Evolutionary conservation across 2,888 invertebrate species (phyloP).

Genomic region (Orthonychiurus folsomi): DNA sequence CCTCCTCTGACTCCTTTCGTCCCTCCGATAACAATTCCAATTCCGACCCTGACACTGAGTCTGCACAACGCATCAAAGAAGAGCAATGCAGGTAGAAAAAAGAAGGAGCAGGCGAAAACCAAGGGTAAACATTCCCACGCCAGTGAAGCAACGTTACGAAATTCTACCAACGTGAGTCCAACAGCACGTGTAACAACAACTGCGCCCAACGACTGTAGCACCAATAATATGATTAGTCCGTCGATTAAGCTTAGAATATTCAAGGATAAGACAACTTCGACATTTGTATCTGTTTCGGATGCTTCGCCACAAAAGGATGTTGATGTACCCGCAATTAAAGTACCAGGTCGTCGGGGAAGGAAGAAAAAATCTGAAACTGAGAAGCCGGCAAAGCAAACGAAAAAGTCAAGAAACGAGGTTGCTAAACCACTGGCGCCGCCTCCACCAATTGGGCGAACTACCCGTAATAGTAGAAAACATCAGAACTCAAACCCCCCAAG

Average conservation of each 20-base stretch:
- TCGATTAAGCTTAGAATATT: conserved; percentile 82
- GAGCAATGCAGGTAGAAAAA: neutral
- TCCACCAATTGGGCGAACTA: conserved; percentile 26
- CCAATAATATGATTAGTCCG: conserved; percentile 8
- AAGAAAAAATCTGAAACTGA: conserved; percentile 21
- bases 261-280: conserved; percentile 52
- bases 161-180: conserved; percentile 23
- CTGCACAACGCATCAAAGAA: conserved; percentile 5
- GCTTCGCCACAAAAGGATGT: conserved; percentile 24
- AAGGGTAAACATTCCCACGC: neutral
- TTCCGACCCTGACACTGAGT: conserved; percentile 13
- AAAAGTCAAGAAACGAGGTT: neutral
- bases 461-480: conserved; percentile 20
- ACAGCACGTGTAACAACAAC: conserved; percentile 4
- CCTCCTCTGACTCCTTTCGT: conserved; percentile 18
- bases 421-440: conserved; percentile 5
- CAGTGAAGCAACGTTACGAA: conserved; percentile 23
- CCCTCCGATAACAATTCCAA: conserved; percentile 28
- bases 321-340: conserved; percentile 18
- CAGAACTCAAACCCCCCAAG: conserved; percentile 21
- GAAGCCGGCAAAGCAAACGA: conserved; percentile 2
- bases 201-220: too few relatives aligned
- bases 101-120: conserved; percentile 11
- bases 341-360: conserved; percentile 19
- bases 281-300: conserved; percentile 41